These are phyloP conservation scores for Adoxophyes honmai DNA, from an alignment of 1,140 invertebrate genomes.

Conservation along the genomic window DNA sequence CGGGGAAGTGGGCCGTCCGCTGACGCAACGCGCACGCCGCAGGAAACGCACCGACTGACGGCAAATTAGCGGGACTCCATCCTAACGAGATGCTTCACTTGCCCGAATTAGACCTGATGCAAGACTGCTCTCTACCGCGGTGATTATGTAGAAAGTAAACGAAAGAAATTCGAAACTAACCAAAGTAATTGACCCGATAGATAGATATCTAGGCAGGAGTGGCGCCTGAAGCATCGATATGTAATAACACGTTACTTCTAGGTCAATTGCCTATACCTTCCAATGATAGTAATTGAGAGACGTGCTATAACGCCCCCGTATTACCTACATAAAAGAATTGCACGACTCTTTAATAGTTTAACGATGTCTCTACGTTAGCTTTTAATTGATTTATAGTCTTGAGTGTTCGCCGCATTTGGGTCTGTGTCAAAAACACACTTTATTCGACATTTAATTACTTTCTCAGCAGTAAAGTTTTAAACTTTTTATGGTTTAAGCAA, in stretches of 20 bases:
- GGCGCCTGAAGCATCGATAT: constrained; percentile 32
- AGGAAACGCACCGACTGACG: constrained; percentile 31
- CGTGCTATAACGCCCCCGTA: constrained; percentile 24
- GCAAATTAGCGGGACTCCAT: constrained; percentile 29
- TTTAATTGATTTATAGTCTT: constrained; percentile 12
- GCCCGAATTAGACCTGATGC: not conserved
- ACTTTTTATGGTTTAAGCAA: too few species aligned
- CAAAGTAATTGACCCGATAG: constrained; percentile 55
- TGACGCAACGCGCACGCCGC: constrained; percentile 42
- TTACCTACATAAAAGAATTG: constrained; percentile 17
- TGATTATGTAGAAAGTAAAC: constrained; percentile 58
- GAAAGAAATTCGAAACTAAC: constrained; percentile 46
- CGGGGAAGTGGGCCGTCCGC: constrained; percentile 35
- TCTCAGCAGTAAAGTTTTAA: constrained; percentile 1
- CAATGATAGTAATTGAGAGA: constrained; percentile 45
- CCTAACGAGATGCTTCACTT: constrained; percentile 30
- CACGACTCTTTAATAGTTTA: constrained; percentile 20
- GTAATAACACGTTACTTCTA: constrained; percentile 52
- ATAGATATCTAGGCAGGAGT: constrained; percentile 36
- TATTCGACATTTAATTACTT: constrained; percentile 5
- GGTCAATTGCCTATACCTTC: constrained; percentile 54
- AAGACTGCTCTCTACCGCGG: not conserved
- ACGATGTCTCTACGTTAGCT: constrained; percentile 10
- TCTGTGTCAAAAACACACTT: constrained; percentile 4
- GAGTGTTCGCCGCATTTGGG: not conserved